Base-by-base conservation (phyloP, 2,888 invertebrate genomes). In the Calameuta filiformis region DNA sequence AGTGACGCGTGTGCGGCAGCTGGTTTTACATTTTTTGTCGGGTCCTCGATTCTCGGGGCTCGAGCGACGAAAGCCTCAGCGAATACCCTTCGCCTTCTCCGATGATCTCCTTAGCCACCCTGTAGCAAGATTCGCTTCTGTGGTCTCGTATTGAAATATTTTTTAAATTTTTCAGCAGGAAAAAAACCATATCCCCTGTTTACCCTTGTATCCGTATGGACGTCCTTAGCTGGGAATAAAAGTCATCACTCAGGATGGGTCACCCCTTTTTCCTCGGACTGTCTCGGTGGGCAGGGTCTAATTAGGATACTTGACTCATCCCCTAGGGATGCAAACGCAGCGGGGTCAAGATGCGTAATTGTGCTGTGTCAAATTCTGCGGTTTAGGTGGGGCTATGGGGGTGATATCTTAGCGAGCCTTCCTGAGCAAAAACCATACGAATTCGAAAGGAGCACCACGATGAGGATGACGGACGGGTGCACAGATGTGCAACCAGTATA, bases 1-100 rank as follows among this genome's bases (percentile, higher is more conserved):
- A 86, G 85, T 88, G 89, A 90, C 90, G 90, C 90, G 90, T 90
- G 90, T 90, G 88, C 87, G 87, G 87, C 90, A 90, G 89, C 90
- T 90, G 90, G 87, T 89, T 86, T 85, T 81, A 88, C 84, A 84
- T 87, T 87, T 89, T 89, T 89, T 83, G 73, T 77, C 73, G 69
- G 80, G 74, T 81, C 76, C 82, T 75, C 77, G 78, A 79, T 79
- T 79, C 79, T 79, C 80, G 75, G 68, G 75, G 68, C 80, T 79
- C 77, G 73, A 75, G 73, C 75, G 56, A 11, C 73, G 30, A 30
- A 56, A 35, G 68, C 35, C 74, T 68, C 30, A 33, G 71, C 71
- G 30, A 56, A 12, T 56, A 73, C 34, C 68, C 77, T 73, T n/a
- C 73, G 40, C 23, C 73, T 76, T 68, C 34, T 76, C n/a, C 15